Evolutionary conservation across 1,140 invertebrate genomes (phyloP), one percentile per base, ranked within the genome.

Genomic region (Scaptomyza graminum): DNA sequence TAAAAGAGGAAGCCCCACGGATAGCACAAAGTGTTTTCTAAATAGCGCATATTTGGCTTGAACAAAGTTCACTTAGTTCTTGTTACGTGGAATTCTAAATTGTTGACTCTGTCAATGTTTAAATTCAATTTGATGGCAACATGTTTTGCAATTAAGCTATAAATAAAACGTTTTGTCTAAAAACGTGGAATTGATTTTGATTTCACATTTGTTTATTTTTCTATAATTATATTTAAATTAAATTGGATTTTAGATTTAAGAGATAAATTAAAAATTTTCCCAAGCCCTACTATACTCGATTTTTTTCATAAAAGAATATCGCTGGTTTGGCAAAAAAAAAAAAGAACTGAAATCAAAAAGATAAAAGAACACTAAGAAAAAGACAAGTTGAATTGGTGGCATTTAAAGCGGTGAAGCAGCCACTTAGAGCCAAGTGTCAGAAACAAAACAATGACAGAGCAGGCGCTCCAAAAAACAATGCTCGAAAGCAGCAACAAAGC

Each of bases 371-470:
- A 55, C 16, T 22, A 16, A 46, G 50, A 61, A 46, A 64, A 68
- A 41, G 25, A 74, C 80, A 74, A 67, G 66, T 16, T 39, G 67
- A 76, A 75, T 68, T 82, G 62, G 81, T 78, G 81, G 66, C 82
- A 81, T 79, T 87, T 87, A 81, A 66, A 78, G 54, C 62, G 63
- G 56, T 77, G 65, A 82, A 82, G 83, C 84, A 72, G 75, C 74
- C 82, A 78, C 82, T 85, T 85, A 87, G 71, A 78, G 61, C 51
- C 78, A 88, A 85, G 82, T 82, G 78, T 54, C 78, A 82, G 80
- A 69, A 68, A 85, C 82, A 85, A 69, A 68, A 85, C 82, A 85
- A 85, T 82, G 78, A 70, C 66, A 76, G 76, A 56, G 72, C 73
- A 55, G 22, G 44, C 59, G 44, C 59, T 65, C 62, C 57, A 50